phyloP scores from a whole-genome alignment of 2,797 vertebrate species.

The Nothura maculosa region DNA sequence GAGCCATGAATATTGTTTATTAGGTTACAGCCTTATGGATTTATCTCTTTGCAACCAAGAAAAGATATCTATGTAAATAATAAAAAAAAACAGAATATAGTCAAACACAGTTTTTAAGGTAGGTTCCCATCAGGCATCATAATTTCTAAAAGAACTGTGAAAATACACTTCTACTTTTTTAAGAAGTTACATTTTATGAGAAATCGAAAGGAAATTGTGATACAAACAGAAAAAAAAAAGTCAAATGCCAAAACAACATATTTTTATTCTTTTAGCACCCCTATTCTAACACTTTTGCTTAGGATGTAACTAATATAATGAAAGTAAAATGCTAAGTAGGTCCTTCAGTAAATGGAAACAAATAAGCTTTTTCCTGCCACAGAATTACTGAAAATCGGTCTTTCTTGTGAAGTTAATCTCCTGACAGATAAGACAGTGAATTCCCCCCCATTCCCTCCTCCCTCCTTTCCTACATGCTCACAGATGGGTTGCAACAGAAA shows the following conservation, averaged over 20 bases:
- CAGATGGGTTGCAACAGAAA: conserved; percentile 81
- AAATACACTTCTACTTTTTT: background rate
- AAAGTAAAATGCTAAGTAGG: conserved; percentile 77
- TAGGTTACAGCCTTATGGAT: background rate
- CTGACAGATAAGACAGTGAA: conserved; percentile 78
- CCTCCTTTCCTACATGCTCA: conserved; percentile 58
- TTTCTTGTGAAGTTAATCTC: conserved; percentile 81
- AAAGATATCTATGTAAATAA: background rate
- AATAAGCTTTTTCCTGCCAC: conserved; percentile 77
- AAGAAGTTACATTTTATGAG: background rate
- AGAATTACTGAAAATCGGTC: conserved; percentile 78
- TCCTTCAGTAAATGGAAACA: conserved; percentile 81
- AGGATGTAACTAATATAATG: conserved; percentile 72
- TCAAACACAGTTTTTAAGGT: background rate
- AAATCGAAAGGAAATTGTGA: background rate
- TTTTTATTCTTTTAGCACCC: conserved; percentile 55
- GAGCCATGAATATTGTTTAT: background rate
- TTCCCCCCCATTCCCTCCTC: conserved; percentile 52
- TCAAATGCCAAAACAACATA: conserved; percentile 25
- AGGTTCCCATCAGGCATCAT: background rate
- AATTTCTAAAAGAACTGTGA: background rate
- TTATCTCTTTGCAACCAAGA: background rate
- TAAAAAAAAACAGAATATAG: background rate
- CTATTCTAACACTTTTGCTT: conserved; percentile 61
- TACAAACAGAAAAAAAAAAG: conserved; percentile 17